Conservation (phyloP, 2,888 invertebrate genomes). For the Eilema griseolum region DNA sequence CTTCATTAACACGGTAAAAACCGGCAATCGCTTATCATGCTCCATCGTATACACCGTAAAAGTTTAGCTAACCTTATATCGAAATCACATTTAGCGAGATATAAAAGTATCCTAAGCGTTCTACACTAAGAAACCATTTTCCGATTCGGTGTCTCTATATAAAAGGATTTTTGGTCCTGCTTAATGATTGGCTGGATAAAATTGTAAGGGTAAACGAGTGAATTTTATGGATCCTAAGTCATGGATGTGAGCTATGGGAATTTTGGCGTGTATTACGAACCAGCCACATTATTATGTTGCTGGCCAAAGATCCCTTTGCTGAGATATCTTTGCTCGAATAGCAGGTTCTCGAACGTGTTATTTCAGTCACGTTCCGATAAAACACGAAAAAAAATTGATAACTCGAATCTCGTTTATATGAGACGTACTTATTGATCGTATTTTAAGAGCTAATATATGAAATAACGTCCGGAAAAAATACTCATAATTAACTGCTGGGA, state of each 20-base stretch:
- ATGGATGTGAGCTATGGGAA: constrained; percentile 13
- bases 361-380: no score
- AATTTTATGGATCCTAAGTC: constrained; percentile 15
- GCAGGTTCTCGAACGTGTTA: not conserved
- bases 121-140: not conserved
- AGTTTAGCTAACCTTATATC: no score
- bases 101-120: no score
- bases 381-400: no score
- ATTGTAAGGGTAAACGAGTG: not conserved
- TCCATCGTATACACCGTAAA: no score
- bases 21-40: no score
- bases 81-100: no score
- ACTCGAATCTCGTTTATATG: no score
- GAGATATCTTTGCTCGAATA: not conserved
- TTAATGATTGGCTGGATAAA: constrained; percentile 17
- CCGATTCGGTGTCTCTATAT: constrained; percentile 12
- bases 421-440: no score
- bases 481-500: not conserved
- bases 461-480: not conserved
- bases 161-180: constrained; percentile 14
- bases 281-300: no score
- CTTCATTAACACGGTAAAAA: no score
- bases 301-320: constrained; percentile 1
- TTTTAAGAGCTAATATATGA: not conserved
- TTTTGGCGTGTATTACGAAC: constrained; percentile 6